These are phyloP conservation scores for Lagocephalus sceleratus DNA, from an alignment of 2,797 vertebrate genomes.

Conservation along the genomic window DNA sequence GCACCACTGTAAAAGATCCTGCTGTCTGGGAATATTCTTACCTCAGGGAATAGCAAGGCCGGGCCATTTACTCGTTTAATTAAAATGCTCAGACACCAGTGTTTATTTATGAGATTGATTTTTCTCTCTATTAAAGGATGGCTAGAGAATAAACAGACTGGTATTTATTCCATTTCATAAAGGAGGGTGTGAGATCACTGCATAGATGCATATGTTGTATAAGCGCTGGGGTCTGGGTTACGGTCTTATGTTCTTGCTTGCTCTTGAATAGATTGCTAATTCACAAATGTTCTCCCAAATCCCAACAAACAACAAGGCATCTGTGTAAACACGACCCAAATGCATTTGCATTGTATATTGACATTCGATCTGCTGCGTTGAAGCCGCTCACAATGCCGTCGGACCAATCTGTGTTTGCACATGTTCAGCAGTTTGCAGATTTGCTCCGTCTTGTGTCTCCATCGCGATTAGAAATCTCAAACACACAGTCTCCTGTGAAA, in stretches of 20 bases:
- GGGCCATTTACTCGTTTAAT: conserved; percentile 53
- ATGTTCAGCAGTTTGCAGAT: no score
- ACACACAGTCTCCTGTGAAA: conserved; percentile 3
- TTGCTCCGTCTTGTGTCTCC: not conserved
- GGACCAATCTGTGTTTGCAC: not conserved
- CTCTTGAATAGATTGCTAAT: not conserved
- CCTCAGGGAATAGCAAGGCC: conserved; percentile 48
- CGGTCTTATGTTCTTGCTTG: no score
- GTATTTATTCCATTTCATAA: conserved; percentile 20
- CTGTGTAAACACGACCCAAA: conserved; percentile 33
- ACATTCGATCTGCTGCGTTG: conserved; percentile 26
- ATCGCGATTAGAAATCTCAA: not conserved
- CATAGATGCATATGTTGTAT: not conserved
- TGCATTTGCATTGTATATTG: conserved; percentile 34
- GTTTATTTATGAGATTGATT: conserved; percentile 66
- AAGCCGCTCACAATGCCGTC: not conserved
- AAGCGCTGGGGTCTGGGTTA: no score
- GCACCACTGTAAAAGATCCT: conserved; percentile 35
- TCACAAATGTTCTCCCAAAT: conserved; percentile 11
- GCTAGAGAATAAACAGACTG: conserved; percentile 26
- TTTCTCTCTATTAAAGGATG: conserved; percentile 26
- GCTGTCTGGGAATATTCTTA: conserved; percentile 51
- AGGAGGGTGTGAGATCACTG: not conserved
- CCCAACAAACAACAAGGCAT: conserved; percentile 23
- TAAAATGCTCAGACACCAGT: conserved; percentile 52